A percentile compares a stretch with the other conserved stretches of the same genome.
Conservation (phyloP, 2,888 invertebrate genomes). For the Antheraea assamensis region DNA sequence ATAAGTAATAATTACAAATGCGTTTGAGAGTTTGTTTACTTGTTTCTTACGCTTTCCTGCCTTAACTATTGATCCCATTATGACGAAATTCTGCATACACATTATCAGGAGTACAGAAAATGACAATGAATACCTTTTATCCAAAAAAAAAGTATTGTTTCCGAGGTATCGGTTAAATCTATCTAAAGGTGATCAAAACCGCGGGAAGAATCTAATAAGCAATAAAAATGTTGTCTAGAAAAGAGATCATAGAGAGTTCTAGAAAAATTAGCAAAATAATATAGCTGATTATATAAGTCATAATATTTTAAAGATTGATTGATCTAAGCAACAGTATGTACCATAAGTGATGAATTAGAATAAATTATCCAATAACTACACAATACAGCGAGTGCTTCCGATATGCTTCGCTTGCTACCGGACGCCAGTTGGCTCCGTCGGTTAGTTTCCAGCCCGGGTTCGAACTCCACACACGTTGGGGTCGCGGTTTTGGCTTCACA, state of each 20-base stretch:
- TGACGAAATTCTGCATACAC: too few species aligned
- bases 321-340: constrained; percentile 22
- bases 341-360: constrained; percentile 49
- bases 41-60: too few species aligned
- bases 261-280: background rate
- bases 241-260: background rate
- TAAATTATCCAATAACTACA: constrained; percentile 66
- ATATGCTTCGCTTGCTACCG: constrained; percentile 70
- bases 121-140: too few species aligned
- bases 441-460: constrained; percentile 71
- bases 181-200: too few species aligned
- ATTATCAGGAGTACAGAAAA: too few species aligned
- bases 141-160: too few species aligned
- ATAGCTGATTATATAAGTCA: background rate
- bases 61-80: too few species aligned
- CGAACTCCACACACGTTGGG: constrained; percentile 76
- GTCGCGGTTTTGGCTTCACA: constrained; percentile 14
- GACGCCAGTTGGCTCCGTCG: constrained; percentile 71
- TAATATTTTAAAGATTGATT: background rate
- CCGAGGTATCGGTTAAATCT: too few species aligned
- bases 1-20: too few species aligned
- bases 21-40: too few species aligned
- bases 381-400: constrained; percentile 68
- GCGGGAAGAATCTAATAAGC: too few species aligned
- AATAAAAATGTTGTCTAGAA: background rate